Conservation (phyloP, 2,113 vertebrate species). For the Euleptes europaea region DNA sequence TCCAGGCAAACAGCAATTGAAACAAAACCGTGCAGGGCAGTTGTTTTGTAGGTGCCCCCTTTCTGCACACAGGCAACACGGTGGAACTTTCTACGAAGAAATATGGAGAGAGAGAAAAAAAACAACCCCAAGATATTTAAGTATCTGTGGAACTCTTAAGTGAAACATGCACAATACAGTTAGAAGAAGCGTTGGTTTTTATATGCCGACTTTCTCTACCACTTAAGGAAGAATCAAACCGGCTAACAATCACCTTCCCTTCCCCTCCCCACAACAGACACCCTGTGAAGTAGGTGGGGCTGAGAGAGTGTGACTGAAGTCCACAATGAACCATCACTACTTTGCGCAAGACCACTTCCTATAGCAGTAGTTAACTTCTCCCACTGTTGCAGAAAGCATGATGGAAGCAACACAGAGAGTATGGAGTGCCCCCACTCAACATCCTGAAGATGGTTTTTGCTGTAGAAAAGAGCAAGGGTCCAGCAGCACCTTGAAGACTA, state of each 20-base stretch:
- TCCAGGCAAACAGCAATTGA: slow-evolving; percentile 88
- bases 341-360: neutral
- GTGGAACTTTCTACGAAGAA: slow-evolving; percentile 76
- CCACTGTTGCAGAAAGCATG: neutral
- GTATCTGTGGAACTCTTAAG: neutral
- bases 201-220: too few relatives aligned
- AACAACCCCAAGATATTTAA: neutral
- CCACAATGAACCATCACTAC: neutral
- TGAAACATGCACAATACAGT: neutral
- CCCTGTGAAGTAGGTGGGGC: too few relatives aligned
- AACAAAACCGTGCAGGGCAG: slow-evolving; percentile 86
- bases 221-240: too few relatives aligned
- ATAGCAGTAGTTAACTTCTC: neutral
- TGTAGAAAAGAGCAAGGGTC: too few relatives aligned
- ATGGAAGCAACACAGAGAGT: neutral
- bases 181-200: too few relatives aligned
- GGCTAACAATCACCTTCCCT: too few relatives aligned
- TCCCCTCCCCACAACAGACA: too few relatives aligned
- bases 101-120: neutral
- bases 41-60: slow-evolving; percentile 75
- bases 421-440: neutral
- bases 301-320: too few relatives aligned
- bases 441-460: neutral
- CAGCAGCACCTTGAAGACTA: too few relatives aligned
- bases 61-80: slow-evolving; percentile 86